Percentiles rank a stretch among this genome's conserved stretches.
Evolutionary conservation across 2,888 invertebrate genomes (phyloP).

Genomic region (Acleris holmiana): DNA sequence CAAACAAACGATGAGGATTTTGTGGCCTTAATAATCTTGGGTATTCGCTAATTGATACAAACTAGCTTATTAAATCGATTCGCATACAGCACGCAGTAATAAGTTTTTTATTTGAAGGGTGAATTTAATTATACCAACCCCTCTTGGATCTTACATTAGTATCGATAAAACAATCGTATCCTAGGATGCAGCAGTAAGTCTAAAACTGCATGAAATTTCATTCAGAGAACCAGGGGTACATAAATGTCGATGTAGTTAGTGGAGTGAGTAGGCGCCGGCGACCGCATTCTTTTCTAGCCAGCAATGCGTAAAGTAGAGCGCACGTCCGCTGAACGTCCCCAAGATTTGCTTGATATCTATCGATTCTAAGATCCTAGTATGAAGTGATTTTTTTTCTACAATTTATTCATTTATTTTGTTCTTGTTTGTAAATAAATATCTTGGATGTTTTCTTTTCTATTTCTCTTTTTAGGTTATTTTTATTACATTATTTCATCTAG

Average conservation of each 20-base stretch:
- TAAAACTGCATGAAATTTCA: slow-evolving; percentile 26
- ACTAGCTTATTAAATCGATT: slow-evolving; percentile 46
- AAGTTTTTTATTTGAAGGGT: slow-evolving; percentile 38
- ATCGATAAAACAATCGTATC: slow-evolving; percentile 21
- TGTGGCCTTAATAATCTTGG: slow-evolving; percentile 53
- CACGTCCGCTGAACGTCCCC: slow-evolving; percentile 64
- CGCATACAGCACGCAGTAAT: slow-evolving; percentile 47
- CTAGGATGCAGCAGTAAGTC: neutral
- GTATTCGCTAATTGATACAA: slow-evolving; percentile 40
- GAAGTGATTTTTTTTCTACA: slow-evolving; percentile 10
- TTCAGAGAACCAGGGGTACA: slow-evolving; percentile 50
- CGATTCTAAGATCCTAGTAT: slow-evolving; percentile 46
- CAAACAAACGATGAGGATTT: slow-evolving; percentile 48
- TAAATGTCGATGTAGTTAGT: slow-evolving; percentile 48
- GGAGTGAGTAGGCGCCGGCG: slow-evolving; percentile 59
- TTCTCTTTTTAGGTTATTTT: too few relatives aligned
- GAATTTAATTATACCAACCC: slow-evolving; percentile 20
- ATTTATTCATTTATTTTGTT: neutral
- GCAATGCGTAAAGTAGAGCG: slow-evolving; percentile 68
- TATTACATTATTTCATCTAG: too few relatives aligned
- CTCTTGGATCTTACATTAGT: neutral
- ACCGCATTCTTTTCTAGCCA: slow-evolving; percentile 74
- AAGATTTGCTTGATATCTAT: slow-evolving; percentile 58
- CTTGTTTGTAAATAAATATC: too few relatives aligned
- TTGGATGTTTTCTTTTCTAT: too few relatives aligned